Base-by-base conservation (phyloP, 2,888 invertebrate genomes). In the Ichneumoninae sp. region DNA sequence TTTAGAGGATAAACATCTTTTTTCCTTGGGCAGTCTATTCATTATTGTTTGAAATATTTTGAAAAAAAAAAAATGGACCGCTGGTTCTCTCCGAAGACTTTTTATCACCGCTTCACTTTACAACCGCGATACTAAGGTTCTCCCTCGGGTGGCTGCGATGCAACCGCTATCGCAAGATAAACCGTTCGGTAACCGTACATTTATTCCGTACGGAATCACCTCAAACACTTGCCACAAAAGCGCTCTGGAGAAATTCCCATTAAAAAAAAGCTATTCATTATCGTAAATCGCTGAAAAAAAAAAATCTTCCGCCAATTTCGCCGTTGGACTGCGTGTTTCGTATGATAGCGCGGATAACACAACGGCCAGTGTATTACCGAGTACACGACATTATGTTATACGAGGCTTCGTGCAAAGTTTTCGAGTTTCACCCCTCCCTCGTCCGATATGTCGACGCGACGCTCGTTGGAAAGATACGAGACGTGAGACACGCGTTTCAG, bases 401-500 rank as follows among this genome's bases (percentile, higher is more conserved):
- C 22, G 54, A 60, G 60, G 47, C 60, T 19, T 74, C 60, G 30
- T 44, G n/a, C 44, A 47, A 74, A 74, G 60, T 63, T 74, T 74
- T 60, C 60, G 73, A 60, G 44, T 30, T 71, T 57, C 71, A 22
- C 71, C 16, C n/a, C 33, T 26, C 68, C 68, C 19, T 22, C 19
- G 40, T 1, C 10, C 80, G 74, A 68, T 26, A 66, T 73, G 65
- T 68, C 73, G 68, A 74, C 73, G 30, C 40, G 68, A 57, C 22
- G 33, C 33, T 70, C n/a, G 44, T 6, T 36, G 47, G 36, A 66
- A 66, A 52, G 50, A 69, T 19, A 57, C 57, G 60, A 74, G 33
- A 57, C 54, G 76, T 44, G 74, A 81, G 69, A 81, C 74, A 57
- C 74, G 47, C 44, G 33, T 44, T 50, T 22, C 40, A 19, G 19